Percentiles rank a stretch among this genome's conserved stretches.
Evolutionary conservation across 2,888 invertebrate genomes (phyloP).

Genomic region (Parasteatoda lunata): DNA sequence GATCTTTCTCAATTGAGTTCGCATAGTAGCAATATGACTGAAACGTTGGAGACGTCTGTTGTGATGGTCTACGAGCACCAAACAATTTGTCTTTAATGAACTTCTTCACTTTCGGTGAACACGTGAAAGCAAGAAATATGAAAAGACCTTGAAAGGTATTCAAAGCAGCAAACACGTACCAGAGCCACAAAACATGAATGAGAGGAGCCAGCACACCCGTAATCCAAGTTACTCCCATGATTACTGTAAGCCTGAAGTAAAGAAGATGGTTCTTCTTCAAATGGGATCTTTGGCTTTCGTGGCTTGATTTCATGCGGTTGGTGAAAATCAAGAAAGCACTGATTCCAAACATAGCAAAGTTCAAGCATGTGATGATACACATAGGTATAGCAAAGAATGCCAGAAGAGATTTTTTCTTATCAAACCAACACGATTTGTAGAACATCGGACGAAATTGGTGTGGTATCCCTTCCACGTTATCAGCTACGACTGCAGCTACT

Average conservation of each 20-base stretch:
- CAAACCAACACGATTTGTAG: constrained; percentile 76
- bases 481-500: constrained; percentile 72
- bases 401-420: constrained; percentile 75
- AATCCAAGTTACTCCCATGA: constrained; percentile 77
- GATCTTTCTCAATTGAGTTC: constrained; percentile 48
- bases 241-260: constrained; percentile 75
- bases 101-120: constrained; percentile 23
- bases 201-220: constrained; percentile 75
- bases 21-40: constrained; percentile 52
- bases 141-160: constrained; percentile 77
- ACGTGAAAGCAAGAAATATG: constrained; percentile 76
- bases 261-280: constrained; percentile 69
- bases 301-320: constrained; percentile 14
- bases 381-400: constrained; percentile 77
- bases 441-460: constrained; percentile 73
- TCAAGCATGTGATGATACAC: constrained; percentile 74
- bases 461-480: constrained; percentile 70
- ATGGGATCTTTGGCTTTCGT: not conserved
- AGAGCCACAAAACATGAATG: constrained; percentile 74
- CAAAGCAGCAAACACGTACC: constrained; percentile 76
- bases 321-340: constrained; percentile 74
- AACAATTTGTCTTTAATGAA: not conserved
- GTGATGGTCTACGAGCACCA: not conserved
- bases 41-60: constrained; percentile 36
- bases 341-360: constrained; percentile 75